Base-by-base conservation (phyloP, 2,888 invertebrate species). In the Allolobophora icterica region DNA sequence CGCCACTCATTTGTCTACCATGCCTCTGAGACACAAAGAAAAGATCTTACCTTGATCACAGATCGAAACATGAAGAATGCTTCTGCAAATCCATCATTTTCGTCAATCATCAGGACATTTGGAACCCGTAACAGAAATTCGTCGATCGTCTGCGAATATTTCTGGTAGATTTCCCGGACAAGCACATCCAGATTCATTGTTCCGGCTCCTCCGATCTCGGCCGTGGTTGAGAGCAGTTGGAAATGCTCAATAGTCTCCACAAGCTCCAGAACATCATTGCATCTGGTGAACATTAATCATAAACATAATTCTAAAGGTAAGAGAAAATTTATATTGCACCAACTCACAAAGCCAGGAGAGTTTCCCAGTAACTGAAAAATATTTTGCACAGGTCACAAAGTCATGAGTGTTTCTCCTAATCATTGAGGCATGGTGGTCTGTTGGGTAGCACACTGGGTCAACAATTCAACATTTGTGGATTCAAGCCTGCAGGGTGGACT, bases 201-300 rank as follows among this genome's bases (percentile, higher is more conserved):
- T 19, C 95, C 95, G 45, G 95, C 95, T 4, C 95, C 95, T 42
- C 95, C 95, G 24, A 95, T 93, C 91, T 95, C 94, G 21, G 95
- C 95, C 5, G 95, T 94, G 34, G 94, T 94, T 0, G 95, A 94
- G 90, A 95, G 93, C 84, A 95, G 93, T 15, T 94, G 94, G 93
- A 95, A 95, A 92, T 95, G 95, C 34, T 94, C 93, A 0, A 95
- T 95, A 5, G 95, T 95, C 92, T 95, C 95, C 21, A 95, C 95
- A 33, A 95, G 93, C 91, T 95, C 95, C 89, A 95, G 93, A 5
- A 95, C 95, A 93, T 95, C 95, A 93, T 95, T 95, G 92, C 95
- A 95, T 91, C 95, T 95, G 92, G 15, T 91, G 91, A 87, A 87
- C 90, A 52, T 42, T 52, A 87, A 89, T 40, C 30, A n/a, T 38